Percentiles rank a stretch among this genome's conserved stretches.
phyloP scores from a whole-genome alignment of 2,797 vertebrate species.

The Rhynchotus rufescens region DNA sequence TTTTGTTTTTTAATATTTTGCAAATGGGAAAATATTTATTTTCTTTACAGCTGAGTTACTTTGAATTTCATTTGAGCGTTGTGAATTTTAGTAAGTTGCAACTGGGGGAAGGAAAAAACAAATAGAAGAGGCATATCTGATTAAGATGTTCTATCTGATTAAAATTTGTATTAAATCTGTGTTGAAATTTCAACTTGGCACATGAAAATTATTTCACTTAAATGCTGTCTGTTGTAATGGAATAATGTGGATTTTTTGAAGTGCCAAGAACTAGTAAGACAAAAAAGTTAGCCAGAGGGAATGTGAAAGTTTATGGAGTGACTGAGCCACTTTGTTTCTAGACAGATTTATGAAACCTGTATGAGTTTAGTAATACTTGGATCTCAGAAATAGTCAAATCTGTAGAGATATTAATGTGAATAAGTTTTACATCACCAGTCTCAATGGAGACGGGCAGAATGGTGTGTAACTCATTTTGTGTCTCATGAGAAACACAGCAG shows the following conservation, averaged over 20 bases:
- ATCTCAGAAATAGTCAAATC: background rate
- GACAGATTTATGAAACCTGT: background rate
- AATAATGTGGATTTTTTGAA: background rate
- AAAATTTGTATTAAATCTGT: background rate
- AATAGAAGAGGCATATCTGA: background rate
- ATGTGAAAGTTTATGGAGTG: background rate
- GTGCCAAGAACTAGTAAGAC: background rate
- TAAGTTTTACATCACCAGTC: background rate
- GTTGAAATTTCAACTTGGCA: background rate
- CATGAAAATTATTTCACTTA: background rate
- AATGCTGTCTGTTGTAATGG: background rate
- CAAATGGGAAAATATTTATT: background rate
- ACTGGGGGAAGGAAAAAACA: background rate
- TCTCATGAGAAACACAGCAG: background rate
- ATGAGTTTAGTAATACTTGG: background rate
- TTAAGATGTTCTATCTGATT: background rate
- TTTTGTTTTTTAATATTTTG: background rate
- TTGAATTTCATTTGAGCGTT: background rate
- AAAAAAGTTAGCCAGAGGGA: background rate
- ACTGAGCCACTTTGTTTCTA: background rate
- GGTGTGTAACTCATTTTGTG: background rate
- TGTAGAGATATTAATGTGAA: background rate
- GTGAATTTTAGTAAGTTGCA: background rate
- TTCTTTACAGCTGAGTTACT: background rate
- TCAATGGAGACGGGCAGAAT: conserved; percentile 4